Percentiles rank a stretch among this genome's conserved stretches.
Evolutionary conservation across 2,888 invertebrate species (phyloP).

Genomic region (Chrysotoxum bicinctum): DNA sequence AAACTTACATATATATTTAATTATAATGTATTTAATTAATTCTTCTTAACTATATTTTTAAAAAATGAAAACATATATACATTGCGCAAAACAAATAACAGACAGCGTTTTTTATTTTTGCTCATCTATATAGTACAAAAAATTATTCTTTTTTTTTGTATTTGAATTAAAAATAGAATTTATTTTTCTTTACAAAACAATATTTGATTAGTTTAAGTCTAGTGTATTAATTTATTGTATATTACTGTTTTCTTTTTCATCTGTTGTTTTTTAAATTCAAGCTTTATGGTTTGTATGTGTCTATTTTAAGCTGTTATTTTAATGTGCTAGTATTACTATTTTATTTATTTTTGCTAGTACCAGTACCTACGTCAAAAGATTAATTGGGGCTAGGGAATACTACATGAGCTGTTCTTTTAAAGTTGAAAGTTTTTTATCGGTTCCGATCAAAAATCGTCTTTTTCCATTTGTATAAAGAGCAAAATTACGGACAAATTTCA

Average conservation of each 20-base stretch:
- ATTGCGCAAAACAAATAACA: constrained; percentile 42
- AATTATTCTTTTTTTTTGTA: constrained; percentile 29
- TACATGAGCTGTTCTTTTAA: neutral
- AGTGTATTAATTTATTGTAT: neutral
- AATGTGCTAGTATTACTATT: constrained; percentile 1
- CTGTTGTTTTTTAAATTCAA: neutral
- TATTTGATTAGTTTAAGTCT: neutral
- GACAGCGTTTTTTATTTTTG: constrained; percentile 16
- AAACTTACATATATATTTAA: constrained; percentile 19
- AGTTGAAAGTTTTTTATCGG: constrained; percentile 10
- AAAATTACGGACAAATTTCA: neutral
- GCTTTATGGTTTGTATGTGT: neutral
- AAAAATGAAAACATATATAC: constrained; percentile 58
- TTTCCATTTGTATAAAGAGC: neutral
- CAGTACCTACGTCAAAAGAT: neutral
- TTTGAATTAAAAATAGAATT: constrained; percentile 37
- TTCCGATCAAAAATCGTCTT: constrained; percentile 13
- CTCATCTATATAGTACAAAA: constrained; percentile 13
- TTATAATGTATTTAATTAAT: constrained; percentile 25
- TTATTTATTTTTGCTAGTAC: neutral
- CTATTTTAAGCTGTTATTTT: constrained; percentile 1
- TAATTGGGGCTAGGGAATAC: neutral
- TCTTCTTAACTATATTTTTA: constrained; percentile 19
- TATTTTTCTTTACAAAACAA: constrained; percentile 44
- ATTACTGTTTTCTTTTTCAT: constrained; percentile 10